Base-by-base conservation (phyloP, 2,888 invertebrate genomes). In the Perdita meconis region DNA sequence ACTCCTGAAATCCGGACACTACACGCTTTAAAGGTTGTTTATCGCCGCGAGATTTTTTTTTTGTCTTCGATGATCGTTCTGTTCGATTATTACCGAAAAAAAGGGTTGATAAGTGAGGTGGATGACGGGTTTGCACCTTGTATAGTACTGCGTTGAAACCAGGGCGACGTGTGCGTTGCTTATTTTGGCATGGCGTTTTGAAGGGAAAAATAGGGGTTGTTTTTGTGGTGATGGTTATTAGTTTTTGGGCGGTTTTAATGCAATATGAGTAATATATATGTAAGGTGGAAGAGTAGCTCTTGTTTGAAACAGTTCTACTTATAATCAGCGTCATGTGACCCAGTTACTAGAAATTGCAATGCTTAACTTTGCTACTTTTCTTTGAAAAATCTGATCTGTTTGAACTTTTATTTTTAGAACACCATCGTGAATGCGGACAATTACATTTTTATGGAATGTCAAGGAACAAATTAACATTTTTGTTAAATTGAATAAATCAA, bases 11-110 rank as follows among this genome's bases (percentile, higher is more conserved):
- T 57, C 42, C 24, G 66, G 51, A 51, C 66, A 26, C 66, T 57
- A 59, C 51, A 71, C 67, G 71, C 36, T 66, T 71, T 66, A 66
- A 71, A 57, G 57, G 59, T 67, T 59, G 59, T 71, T 66, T 67
- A 67, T 66, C 47, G 55, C 47, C 40, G 67, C 16, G 50, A 30
- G 30, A 30, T 36, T 26, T 34, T 57, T 65, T 65, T 36, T 10
- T 8, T n/a, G n/a, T n/a, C n/a, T n/a, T n/a, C n/a, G n/a, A n/a
- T n/a, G n/a, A n/a, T 12, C 44, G n/a, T n/a, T 4, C 13, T 16
- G 50, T 10, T 22, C 36, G 55, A 64, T 67, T 42, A 56, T 71
- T 38, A 24, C 30, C 22, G 19, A 56, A 57, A 76, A 76, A 76
- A 77, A 76, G 67, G 38, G 38, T 44, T 34, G 63, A 77, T 59